Evolutionary conservation across 2,888 invertebrate genomes (phyloP).

Genomic region (Cephus rjabovi): DNA sequence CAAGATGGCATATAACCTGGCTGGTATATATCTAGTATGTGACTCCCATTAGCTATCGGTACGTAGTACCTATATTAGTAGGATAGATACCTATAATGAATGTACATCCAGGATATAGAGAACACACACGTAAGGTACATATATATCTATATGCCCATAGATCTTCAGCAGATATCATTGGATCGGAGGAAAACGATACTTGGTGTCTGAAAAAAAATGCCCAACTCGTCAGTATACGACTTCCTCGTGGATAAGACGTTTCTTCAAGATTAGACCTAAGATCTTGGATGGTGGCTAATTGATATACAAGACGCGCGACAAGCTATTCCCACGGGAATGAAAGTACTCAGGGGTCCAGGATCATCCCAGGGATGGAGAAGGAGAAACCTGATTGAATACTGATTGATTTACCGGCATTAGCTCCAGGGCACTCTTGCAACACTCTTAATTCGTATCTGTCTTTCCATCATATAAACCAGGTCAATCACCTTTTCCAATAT

Average conservation of each 20-base stretch:
- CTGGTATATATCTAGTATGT: neutral
- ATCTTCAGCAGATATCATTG: conserved; percentile 43
- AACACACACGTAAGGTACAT: conserved; percentile 12
- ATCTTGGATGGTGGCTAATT: conserved; percentile 24
- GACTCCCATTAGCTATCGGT: neutral
- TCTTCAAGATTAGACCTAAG: conserved; percentile 21
- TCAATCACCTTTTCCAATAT: neutral
- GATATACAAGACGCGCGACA: conserved; percentile 22
- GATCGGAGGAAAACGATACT: neutral
- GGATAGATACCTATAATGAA: conserved; percentile 33
- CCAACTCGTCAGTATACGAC: conserved; percentile 26
- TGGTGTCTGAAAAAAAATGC: conserved; percentile 31
- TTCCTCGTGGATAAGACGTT: conserved; percentile 21
- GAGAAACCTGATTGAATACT: conserved; percentile 11
- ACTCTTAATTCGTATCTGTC: neutral
- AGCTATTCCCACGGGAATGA: conserved; percentile 9
- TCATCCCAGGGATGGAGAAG: conserved; percentile 6
- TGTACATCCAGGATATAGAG: conserved; percentile 20
- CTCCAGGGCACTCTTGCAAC: neutral
- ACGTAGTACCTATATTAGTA: conserved; percentile 28
- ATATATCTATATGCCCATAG: conserved; percentile 31
- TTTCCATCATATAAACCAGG: neutral
- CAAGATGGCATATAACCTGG: conserved; percentile 35
- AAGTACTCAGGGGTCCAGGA: conserved; percentile 1
- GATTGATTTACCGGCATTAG: conserved; percentile 3